Evolutionary conservation across 2,797 vertebrate species (phyloP), one percentile per base, ranked within the genome.

Genomic region (Schizothorax lantsangensis): DNA sequence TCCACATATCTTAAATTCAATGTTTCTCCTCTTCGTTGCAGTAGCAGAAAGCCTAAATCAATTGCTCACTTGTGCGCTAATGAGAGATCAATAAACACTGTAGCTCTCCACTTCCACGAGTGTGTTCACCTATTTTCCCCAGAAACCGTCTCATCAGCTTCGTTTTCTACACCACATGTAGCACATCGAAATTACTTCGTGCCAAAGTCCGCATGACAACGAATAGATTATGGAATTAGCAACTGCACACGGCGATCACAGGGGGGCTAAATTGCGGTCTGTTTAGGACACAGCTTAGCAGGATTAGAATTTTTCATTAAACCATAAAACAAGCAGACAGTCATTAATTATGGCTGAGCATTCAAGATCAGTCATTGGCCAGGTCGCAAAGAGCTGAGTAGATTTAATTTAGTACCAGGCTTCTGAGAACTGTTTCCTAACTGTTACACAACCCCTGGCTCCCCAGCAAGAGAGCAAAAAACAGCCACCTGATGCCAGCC

Each of bases 381-480:
- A 81, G 79, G 59, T 62, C 57, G 62, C 75, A 87, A 83, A 90
- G 52, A 73, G 68, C 40, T 45, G 36, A 74, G 52, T 77, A 72
- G 80, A 88, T 84, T 80, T 85, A 83, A 83, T 82, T 84, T 74
- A 75, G 38, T 74, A 52, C 38, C 45, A 43, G 40, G 71, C 77
- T 84, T 88, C 64, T 84, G 64, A 87, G 81, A 88, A 84, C 72
- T 81, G 40, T 84, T 88, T 78, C 40, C 72, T 79, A 87, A 88
- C 49, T 30, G 74, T 84, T 78, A 88, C 64, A 88, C 79, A 87
- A 85, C 75, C 68, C 59, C 57, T 81, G 33, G 68, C 73, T 84
- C 7, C 69, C 49, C 87, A 84, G 81, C 68, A 64, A 57, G 36
- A 47, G 85, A 81, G 81, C 49, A 85, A 85, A 78, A 86, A 80